phyloP scores from a whole-genome alignment of 1,140 invertebrate genomes.

The Lepeophtheirus salmonis region DNA sequence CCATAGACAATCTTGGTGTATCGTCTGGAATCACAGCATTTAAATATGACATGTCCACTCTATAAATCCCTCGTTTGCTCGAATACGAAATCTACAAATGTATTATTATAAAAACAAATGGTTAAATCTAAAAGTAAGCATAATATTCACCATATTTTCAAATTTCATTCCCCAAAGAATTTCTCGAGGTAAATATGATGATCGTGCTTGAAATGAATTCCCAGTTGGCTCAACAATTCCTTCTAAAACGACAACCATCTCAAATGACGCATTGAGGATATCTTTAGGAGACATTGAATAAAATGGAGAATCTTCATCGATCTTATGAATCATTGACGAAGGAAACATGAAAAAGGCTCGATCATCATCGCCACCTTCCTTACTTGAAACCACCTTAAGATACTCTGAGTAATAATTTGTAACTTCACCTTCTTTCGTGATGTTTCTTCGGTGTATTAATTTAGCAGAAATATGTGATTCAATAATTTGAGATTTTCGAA shows the following conservation, averaged over 20 bases:
- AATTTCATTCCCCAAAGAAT: slow-evolving; percentile 91
- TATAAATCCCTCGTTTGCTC: background rate
- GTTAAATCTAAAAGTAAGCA: background rate
- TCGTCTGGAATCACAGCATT: slow-evolving; percentile 11
- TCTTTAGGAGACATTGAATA: slow-evolving; percentile 69
- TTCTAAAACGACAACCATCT: slow-evolving; percentile 87
- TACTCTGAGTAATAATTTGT: slow-evolving; percentile 16
- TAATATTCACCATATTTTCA: slow-evolving; percentile 39
- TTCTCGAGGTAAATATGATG: slow-evolving; percentile 75
- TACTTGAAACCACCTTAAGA: slow-evolving; percentile 10
- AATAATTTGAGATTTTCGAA: slow-evolving; percentile 93
- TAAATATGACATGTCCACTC: background rate
- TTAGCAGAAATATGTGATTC: slow-evolving; percentile 74
- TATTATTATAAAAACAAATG: background rate
- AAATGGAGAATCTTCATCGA: slow-evolving; percentile 63
- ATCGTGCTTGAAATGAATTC: slow-evolving; percentile 36
- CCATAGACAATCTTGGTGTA: slow-evolving; percentile 7
- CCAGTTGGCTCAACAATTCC: slow-evolving; percentile 82
- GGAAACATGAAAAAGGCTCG: background rate
- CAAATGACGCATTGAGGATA: slow-evolving; percentile 55
- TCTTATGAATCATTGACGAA: slow-evolving; percentile 45
- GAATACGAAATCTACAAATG: slow-evolving; percentile 3
- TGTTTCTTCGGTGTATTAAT: slow-evolving; percentile 40
- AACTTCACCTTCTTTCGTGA: slow-evolving; percentile 15
- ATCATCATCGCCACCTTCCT: background rate